Evolutionary conservation across 1,140 invertebrate species (phyloP).

Genomic region (Ceratina calcarata): DNA sequence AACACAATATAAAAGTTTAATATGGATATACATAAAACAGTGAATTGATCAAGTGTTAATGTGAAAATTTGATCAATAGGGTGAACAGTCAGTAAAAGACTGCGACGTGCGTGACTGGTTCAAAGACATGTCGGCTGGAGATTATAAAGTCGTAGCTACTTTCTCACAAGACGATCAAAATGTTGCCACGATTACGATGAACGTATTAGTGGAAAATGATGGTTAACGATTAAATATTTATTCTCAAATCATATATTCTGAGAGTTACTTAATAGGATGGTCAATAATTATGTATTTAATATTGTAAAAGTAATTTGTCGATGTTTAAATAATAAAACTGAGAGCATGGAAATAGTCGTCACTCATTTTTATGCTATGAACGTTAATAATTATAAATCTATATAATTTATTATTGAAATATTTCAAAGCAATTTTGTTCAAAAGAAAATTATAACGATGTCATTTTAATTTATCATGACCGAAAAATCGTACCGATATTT

Average conservation of each 20-base stretch:
- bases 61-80: neutral
- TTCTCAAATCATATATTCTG: neutral
- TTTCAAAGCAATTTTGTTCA: too few relatives aligned
- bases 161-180: neutral
- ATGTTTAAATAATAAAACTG: constrained; percentile 8
- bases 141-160: neutral
- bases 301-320: neutral
- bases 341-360: neutral
- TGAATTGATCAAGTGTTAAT: neutral
- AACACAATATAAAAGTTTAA: too few relatives aligned
- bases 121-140: neutral
- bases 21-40: too few relatives aligned
- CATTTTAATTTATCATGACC: too few relatives aligned
- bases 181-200: rapidly evolving
- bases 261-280: neutral
- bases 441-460: too few relatives aligned
- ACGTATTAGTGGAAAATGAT: neutral
- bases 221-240: neutral
- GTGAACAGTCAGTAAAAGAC: neutral
- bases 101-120: neutral
- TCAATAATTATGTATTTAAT: neutral
- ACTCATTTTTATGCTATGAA: neutral
- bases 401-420: too few relatives aligned
- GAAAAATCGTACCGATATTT: too few relatives aligned
- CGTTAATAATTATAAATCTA: too few relatives aligned